These are phyloP conservation scores for Loris lydekkerianus DNA, from an alignment of 2,797 vertebrate genomes.

Conservation along the genomic window DNA sequence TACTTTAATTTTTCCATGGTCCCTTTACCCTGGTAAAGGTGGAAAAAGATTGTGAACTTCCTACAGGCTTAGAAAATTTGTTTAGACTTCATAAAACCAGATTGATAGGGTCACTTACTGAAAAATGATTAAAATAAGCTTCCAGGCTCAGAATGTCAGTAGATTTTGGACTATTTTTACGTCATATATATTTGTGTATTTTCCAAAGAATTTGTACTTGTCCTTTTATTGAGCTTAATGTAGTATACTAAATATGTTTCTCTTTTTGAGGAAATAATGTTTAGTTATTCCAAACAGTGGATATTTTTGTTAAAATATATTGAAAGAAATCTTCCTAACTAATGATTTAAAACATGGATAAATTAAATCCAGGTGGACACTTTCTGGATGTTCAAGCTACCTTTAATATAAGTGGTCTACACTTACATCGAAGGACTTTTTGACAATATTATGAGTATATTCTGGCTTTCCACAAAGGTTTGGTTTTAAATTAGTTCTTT, in stretches of 20 bases:
- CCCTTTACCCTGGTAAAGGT: neutral
- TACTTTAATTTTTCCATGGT: conserved; percentile 36
- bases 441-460: neutral
- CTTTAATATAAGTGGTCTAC: too few relatives aligned
- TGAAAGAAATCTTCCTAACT: neutral
- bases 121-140: conserved; percentile 33
- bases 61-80: conserved; percentile 1
- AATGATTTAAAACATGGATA: conserved; percentile 20
- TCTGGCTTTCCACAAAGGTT: neutral
- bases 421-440: neutral
- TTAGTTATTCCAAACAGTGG: neutral
- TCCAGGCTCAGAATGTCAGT: neutral
- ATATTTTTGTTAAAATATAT: conserved; percentile 41
- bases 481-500: conserved; percentile 42
- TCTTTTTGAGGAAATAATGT: conserved; percentile 14
- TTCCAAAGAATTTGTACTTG: conserved; percentile 53
- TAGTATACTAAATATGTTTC: neutral
- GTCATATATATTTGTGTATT: neutral
- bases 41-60: neutral
- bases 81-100: conserved; percentile 2
- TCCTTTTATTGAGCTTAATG: neutral
- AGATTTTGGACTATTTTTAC: conserved; percentile 28
- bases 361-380: neutral
- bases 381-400: neutral
- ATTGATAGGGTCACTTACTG: neutral